Percentiles rank a stretch among this genome's conserved stretches.
phyloP scores from a whole-genome alignment of 1,140 invertebrate species.

The Leptoteleia sp. region DNA sequence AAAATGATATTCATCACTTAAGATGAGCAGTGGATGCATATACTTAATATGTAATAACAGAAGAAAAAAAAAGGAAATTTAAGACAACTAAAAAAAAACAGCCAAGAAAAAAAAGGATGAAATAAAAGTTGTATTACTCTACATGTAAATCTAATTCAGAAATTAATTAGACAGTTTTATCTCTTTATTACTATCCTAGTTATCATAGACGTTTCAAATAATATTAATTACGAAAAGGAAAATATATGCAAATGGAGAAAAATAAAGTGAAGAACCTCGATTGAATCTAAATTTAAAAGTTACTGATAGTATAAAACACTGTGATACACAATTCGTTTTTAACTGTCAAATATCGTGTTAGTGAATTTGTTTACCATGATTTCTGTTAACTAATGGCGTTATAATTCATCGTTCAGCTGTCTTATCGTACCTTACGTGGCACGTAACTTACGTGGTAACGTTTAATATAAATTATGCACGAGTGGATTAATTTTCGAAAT shows the following conservation, averaged over 20 bases:
- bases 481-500: slow-evolving; percentile 20
- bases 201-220: no score
- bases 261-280: slow-evolving; percentile 12
- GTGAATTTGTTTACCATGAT: slow-evolving; percentile 23
- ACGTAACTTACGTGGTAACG: slow-evolving; percentile 58
- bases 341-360: slow-evolving; percentile 34
- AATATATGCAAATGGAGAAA: not conserved
- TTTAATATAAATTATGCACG: slow-evolving; percentile 62
- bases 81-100: slow-evolving; percentile 5
- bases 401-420: slow-evolving; percentile 44
- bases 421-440: slow-evolving; percentile 57
- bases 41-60: slow-evolving; percentile 33
- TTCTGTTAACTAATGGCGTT: slow-evolving; percentile 45
- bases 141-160: slow-evolving; percentile 40
- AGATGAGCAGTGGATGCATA: slow-evolving; percentile 37
- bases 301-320: slow-evolving; percentile 47
- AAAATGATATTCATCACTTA: slow-evolving; percentile 47
- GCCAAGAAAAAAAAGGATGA: slow-evolving; percentile 7
- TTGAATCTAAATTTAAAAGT: slow-evolving; percentile 13
- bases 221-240: no score
- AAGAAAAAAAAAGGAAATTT: not conserved
- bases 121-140: slow-evolving; percentile 29
- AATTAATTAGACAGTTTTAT: slow-evolving; percentile 19
- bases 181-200: slow-evolving; percentile 6
- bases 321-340: slow-evolving; percentile 51